Base-by-base conservation (phyloP, 2,797 vertebrate species). In the Hemibagrus guttatus region DNA sequence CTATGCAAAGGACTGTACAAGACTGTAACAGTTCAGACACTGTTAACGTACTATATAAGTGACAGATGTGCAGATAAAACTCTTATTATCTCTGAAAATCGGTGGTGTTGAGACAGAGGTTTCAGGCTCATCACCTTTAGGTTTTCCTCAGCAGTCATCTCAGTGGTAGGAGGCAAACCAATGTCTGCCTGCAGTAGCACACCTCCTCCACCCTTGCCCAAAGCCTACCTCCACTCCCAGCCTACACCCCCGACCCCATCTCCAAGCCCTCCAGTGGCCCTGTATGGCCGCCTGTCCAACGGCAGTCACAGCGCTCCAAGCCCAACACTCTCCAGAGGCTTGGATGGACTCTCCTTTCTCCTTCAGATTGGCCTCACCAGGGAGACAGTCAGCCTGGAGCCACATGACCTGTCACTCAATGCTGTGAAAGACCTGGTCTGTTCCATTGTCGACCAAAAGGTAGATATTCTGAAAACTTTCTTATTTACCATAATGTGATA, bases 391-490 rank as follows among this genome's bases (percentile, higher is more conserved):
- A 97, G 97, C 94, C 95, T 98, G 92, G 98, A 99, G 91, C 95
- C 97, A 90, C 96, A 96, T 89, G 98, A 99, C 91, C 94, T 98
- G 88, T 97, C 97, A 11, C 94, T 99, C 89, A 98, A 97, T 23
- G 95, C 97, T 80, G 97, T 99, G 89, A 98, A 98, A 93, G 98
- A 99, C 92, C 95, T 98, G 52, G 97, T 99, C 90, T 99, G 97
- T 94, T 99, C 98, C 89, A 97, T 99, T 92, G 97, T 99, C 93
- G 98, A 99, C 95, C 98, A 99, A 92, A 99, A 99, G 98, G 98
- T 99, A 97, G 17, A 31, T 49, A 52, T 66, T 52, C 16, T 54
- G 17, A 68, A 66, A 52, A 54, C n/a, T 42, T 81, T 80, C 4
- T 52, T 82, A n/a, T 52, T 66, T 66, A 54, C 4, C 3, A 1